These are phyloP conservation scores for Cetonia aurata DNA, from an alignment of 2,888 invertebrate genomes.

Conservation along the genomic window DNA sequence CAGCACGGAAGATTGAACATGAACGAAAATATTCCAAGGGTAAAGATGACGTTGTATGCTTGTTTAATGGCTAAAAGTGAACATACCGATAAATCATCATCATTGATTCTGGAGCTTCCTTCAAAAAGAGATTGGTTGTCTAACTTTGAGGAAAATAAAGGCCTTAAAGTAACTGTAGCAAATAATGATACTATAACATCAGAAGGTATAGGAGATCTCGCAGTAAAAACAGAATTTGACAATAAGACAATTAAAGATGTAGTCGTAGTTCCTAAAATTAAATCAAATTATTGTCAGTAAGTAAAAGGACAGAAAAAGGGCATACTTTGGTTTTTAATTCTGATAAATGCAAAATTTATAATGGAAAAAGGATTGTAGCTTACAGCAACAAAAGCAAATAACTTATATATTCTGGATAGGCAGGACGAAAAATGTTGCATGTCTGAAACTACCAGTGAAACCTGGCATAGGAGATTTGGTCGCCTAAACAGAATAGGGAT, in stretches of 20 bases:
- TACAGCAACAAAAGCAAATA: slow-evolving; percentile 18
- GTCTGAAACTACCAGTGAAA: slow-evolving; percentile 1
- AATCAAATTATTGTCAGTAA: slow-evolving; percentile 29
- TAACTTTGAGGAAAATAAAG: slow-evolving; percentile 17
- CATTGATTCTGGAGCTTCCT: slow-evolving; percentile 22
- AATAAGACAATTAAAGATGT: slow-evolving; percentile 22
- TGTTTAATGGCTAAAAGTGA: no score
- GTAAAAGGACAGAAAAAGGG: slow-evolving; percentile 18
- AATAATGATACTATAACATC: slow-evolving; percentile 13
- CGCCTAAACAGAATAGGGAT: slow-evolving; percentile 27
- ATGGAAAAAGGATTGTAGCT: slow-evolving; percentile 7
- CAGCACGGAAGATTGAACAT: slow-evolving; percentile 8
- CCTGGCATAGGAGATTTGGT: slow-evolving; percentile 29
- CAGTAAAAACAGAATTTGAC: slow-evolving; percentile 14
- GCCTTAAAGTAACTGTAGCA: slow-evolving; percentile 21
- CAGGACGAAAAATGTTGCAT: slow-evolving; percentile 9
- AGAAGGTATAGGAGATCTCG: background rate
- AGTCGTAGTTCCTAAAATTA: slow-evolving; percentile 14
- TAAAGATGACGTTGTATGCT: slow-evolving; percentile 12
- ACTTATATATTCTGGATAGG: slow-evolving; percentile 11
- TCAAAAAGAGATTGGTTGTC: slow-evolving; percentile 6
- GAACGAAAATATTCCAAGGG: slow-evolving; percentile 12
- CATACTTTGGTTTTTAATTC: slow-evolving; percentile 8
- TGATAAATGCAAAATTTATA: slow-evolving; percentile 20
- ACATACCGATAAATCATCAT: no score